Percentiles rank a stretch among this genome's conserved stretches.
Evolutionary conservation across 2,888 invertebrate species (phyloP).

Genomic region (Xestia sexstrigata): DNA sequence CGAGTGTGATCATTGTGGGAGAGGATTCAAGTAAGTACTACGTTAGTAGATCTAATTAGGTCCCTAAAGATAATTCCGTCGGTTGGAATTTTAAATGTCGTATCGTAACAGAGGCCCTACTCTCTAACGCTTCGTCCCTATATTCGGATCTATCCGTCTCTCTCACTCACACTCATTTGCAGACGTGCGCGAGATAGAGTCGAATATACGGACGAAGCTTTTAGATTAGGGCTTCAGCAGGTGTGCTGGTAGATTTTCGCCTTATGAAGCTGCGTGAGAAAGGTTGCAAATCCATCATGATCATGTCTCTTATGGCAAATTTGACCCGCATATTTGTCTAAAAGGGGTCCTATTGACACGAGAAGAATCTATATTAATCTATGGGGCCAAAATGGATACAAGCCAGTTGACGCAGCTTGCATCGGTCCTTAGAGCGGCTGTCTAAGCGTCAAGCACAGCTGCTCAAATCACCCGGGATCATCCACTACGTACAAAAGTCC

Average conservation of each 20-base stretch:
- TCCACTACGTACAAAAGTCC: neutral
- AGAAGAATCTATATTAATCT: neutral
- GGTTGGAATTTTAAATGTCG: neutral
- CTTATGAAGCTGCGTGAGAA: neutral
- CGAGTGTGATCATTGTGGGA: conserved; percentile 69
- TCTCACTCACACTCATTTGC: no score
- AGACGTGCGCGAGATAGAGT: no score
- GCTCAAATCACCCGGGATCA: neutral
- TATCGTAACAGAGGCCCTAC: no score
- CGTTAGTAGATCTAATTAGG: neutral
- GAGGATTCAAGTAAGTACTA: conserved; percentile 72
- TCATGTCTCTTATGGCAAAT: neutral
- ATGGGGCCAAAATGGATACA: neutral
- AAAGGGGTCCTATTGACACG: neutral
- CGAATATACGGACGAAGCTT: no score
- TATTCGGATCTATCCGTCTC: no score
- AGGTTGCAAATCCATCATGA: neutral
- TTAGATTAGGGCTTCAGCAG: no score
- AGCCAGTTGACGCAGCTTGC: neutral
- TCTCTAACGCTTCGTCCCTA: no score
- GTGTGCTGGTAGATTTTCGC: neutral
- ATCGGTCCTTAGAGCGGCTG: neutral
- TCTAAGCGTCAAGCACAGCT: neutral
- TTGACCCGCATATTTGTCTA: neutral
- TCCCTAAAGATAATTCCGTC: neutral